Base-by-base conservation (phyloP, 1,140 invertebrate species). In the Aphelenchoides besseyi region DNA sequence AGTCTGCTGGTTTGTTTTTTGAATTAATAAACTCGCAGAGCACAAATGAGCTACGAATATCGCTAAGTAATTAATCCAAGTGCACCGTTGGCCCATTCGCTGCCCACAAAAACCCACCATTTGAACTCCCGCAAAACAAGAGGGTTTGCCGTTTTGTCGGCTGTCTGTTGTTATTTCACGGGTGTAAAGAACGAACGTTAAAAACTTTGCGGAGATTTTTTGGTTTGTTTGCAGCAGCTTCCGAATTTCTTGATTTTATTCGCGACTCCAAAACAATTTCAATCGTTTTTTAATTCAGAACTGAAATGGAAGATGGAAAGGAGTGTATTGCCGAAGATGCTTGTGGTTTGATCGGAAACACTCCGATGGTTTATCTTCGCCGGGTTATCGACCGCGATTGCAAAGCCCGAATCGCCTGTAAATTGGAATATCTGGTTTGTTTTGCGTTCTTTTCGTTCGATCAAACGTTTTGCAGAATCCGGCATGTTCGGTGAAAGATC, bases 351-450 rank as follows among this genome's bases (percentile, higher is more conserved):
- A 76, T 83, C 41, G 81, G 81, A 5, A 84, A 83, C 54, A 83
- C 81, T 8, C 81, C 81, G 16, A 84, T 83, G 81, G 73, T 83
- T 18, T 83, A 84, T 64, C 66, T 83, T n/a, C 75, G 76, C 33
- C 75, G 75, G 48, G 62, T 83, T 2, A 52, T 70, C 1, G 78
- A 80, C 41, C 18, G 28, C n/a, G 82, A 71, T 23, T 64, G 57
- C 48, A 57, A 70, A 18, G 82, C 75, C 5, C 55, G 55, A 5
- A 18, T 59, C 32, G 55, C 5, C 12, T 8, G 5, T 5, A 8
- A 59, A 59, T 8, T 59, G 55, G 18, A 48, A 23, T 48, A 48
- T 23, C 12, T 48, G 41, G 41, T 48, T 12, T 12, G 41, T 23
- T 16, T 48, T 48, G 55, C 55, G 16, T 8, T 5, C 55, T 59